These are phyloP conservation scores for Pagrus major DNA, from an alignment of 2,113 vertebrate genomes.

Conservation along the genomic window DNA sequence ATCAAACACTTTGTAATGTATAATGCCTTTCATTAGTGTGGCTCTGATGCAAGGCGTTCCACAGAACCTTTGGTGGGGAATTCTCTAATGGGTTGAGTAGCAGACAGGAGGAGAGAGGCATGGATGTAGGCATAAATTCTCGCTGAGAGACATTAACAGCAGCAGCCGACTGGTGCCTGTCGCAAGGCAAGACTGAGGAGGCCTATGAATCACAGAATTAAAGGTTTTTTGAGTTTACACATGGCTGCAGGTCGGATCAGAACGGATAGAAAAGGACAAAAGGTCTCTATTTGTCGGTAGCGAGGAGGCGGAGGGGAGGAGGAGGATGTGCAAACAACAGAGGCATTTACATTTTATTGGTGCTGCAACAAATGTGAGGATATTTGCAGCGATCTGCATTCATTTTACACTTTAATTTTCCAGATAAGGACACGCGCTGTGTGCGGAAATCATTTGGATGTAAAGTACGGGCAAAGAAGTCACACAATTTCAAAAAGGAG, in stretches of 20 bases:
- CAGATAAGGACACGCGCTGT: not conserved
- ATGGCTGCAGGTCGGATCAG: constrained; percentile 59
- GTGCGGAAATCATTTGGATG: not conserved
- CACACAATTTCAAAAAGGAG: not conserved
- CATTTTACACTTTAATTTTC: not conserved
- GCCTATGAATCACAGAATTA: constrained; percentile 74
- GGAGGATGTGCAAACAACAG: constrained; percentile 31
- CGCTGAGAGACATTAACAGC: constrained; percentile 72
- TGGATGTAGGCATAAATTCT: constrained; percentile 75
- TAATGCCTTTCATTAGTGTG: constrained; percentile 82
- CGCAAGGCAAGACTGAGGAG: constrained; percentile 57
- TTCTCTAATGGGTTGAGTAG: constrained; percentile 75
- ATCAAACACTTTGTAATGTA: constrained; percentile 84
- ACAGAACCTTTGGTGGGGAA: constrained; percentile 65
- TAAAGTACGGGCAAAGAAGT: not conserved
- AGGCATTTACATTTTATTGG: not conserved
- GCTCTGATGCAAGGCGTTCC: constrained; percentile 73
- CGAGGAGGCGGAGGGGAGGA: not conserved
- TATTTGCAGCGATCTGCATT: not conserved
- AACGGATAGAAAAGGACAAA: constrained; percentile 58
- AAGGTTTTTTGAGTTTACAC: constrained; percentile 72
- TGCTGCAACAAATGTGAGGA: not conserved
- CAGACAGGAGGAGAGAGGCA: constrained; percentile 67
- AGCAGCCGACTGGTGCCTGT: constrained; percentile 71
- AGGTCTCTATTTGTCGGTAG: constrained; percentile 55